Evolutionary conservation across 2,797 vertebrate genomes (phyloP).

Genomic region (Poecilia gillii): DNA sequence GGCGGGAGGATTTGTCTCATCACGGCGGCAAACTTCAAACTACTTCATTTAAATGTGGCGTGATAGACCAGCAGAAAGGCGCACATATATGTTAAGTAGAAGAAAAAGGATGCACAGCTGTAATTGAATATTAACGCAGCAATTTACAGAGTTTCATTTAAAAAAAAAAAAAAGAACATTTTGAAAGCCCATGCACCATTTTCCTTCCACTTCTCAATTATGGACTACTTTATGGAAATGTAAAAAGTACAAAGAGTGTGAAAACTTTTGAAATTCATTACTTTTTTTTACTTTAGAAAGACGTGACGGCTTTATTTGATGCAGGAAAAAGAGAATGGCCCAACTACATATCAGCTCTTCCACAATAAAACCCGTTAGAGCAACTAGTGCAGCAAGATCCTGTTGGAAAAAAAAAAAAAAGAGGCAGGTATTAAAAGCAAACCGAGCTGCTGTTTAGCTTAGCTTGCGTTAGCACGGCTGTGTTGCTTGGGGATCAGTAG

Average conservation of each 20-base stretch:
- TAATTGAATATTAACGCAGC: neutral
- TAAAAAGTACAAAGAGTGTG: neutral
- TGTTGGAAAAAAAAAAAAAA: slow-evolving; percentile 64
- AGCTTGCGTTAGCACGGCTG: neutral
- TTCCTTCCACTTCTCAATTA: neutral
- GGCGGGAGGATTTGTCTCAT: neutral
- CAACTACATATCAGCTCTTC: slow-evolving; percentile 16
- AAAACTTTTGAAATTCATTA: neutral
- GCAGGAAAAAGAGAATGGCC: slow-evolving; percentile 6
- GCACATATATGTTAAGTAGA: neutral
- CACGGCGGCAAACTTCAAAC: neutral
- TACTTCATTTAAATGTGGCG: neutral
- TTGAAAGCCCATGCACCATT: neutral
- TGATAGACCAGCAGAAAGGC: neutral
- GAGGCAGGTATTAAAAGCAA: slow-evolving; percentile 41
- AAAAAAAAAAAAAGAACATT: neutral
- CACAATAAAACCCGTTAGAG: slow-evolving; percentile 30
- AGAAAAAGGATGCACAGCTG: neutral
- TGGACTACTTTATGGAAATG: neutral
- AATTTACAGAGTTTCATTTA: neutral
- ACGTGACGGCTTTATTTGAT: slow-evolving; percentile 28
- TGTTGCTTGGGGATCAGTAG: slow-evolving; percentile 46
- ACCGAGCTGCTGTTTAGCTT: slow-evolving; percentile 14
- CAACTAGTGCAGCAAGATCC: slow-evolving; percentile 24
- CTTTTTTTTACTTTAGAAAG: slow-evolving; percentile 33